Evolutionary conservation across 2,888 invertebrate genomes (phyloP).

Genomic region (Heteromyza rotundicornis): DNA sequence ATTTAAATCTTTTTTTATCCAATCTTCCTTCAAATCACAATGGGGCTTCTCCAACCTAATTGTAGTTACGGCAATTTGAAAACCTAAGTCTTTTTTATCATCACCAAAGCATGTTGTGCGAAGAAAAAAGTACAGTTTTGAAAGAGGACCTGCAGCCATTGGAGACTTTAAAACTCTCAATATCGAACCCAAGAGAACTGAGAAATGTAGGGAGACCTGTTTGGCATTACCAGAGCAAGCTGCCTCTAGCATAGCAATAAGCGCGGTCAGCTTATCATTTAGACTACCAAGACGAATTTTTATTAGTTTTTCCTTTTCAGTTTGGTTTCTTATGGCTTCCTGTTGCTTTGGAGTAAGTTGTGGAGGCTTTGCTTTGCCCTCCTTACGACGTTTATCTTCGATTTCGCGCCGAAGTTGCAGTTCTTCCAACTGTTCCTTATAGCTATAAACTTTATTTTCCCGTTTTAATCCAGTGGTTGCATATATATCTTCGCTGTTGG

Average conservation of each 20-base stretch:
- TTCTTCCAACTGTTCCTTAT: slow-evolving; percentile 96
- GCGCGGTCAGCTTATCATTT: slow-evolving; percentile 52
- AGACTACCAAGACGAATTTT: slow-evolving; percentile 72
- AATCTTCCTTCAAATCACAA: slow-evolving; percentile 77
- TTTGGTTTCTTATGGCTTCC: slow-evolving; percentile 85
- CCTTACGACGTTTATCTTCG: slow-evolving; percentile 83
- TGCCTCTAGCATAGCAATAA: slow-evolving; percentile 56
- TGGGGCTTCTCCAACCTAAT: slow-evolving; percentile 78
- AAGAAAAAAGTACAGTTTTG: slow-evolving; percentile 69
- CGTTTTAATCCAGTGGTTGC: slow-evolving; percentile 75
- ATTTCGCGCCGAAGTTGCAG: slow-evolving; percentile 89
- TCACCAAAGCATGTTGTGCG: slow-evolving; percentile 66
- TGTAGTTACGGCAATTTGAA: slow-evolving; percentile 74
- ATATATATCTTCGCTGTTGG: slow-evolving; percentile 61
- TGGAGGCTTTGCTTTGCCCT: slow-evolving; percentile 78
- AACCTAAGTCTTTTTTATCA: slow-evolving; percentile 64
- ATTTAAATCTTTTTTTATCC: slow-evolving; percentile 75
- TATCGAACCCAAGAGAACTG: slow-evolving; percentile 50
- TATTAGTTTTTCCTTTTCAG: slow-evolving; percentile 82
- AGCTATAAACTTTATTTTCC: slow-evolving; percentile 96
- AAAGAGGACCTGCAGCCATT: slow-evolving; percentile 74
- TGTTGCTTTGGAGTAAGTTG: slow-evolving; percentile 87
- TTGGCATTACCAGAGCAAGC: slow-evolving; percentile 54
- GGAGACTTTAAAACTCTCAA: slow-evolving; percentile 72
- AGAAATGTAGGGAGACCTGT: slow-evolving; percentile 54